phyloP scores from a whole-genome alignment of 2,888 invertebrate species.

The Yponomeuta plumbellus region DNA sequence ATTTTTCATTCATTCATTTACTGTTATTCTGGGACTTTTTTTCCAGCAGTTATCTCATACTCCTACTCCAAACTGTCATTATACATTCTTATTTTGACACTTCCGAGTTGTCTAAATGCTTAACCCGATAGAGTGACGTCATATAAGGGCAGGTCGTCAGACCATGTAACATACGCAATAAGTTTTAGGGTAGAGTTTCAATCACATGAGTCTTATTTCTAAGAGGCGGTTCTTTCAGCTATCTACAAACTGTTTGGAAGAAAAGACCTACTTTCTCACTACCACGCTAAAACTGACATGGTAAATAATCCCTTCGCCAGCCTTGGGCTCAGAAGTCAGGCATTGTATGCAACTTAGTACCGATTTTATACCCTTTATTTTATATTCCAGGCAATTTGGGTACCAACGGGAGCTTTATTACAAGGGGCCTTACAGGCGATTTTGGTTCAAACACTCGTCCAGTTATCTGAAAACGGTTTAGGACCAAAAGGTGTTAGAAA shows the following conservation, averaged over 20 bases:
- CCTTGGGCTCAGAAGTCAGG: background rate
- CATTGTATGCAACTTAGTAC: background rate
- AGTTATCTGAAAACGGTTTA: background rate
- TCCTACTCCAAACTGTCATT: no score
- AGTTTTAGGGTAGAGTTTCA: no score
- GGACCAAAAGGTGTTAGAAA: background rate
- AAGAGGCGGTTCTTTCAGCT: background rate
- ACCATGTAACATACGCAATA: no score
- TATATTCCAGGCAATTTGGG: background rate
- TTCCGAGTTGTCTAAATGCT: no score
- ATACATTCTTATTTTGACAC: no score
- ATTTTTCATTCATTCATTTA: no score
- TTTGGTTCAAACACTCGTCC: background rate
- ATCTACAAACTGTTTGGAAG: background rate
- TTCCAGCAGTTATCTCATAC: no score
- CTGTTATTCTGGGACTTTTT: no score
- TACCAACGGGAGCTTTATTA: background rate
- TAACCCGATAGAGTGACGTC: no score
- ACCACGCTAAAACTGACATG: background rate
- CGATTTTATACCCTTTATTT: background rate
- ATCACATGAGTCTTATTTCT: no score
- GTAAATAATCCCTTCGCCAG: background rate
- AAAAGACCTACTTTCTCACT: background rate
- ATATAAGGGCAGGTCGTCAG: no score
- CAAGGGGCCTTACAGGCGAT: background rate